Evolutionary conservation across 2,113 vertebrate genomes (phyloP).

Genomic region (Cyanocitta stelleri): DNA sequence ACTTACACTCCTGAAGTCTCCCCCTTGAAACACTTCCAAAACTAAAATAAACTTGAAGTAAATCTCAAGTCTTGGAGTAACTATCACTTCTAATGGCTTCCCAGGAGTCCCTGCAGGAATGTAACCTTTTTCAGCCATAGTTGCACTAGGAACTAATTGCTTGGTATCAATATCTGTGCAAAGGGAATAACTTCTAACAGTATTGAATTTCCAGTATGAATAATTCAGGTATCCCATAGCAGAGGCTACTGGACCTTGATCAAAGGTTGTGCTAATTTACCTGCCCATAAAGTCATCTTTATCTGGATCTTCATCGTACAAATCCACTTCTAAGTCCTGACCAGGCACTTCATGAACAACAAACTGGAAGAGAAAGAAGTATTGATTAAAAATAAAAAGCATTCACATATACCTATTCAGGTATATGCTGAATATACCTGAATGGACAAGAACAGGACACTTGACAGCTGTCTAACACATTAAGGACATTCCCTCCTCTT

Average conservation of each 20-base stretch:
- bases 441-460: neutral
- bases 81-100: neutral
- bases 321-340: conserved; percentile 90
- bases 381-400: neutral
- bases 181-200: neutral
- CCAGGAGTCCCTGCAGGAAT: neutral
- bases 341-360: conserved; percentile 92
- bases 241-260: neutral
- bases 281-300: conserved; percentile 93
- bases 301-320: conserved; percentile 91
- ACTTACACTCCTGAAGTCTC: neutral
- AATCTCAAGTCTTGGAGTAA: neutral
- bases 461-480: neutral
- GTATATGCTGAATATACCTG: too few relatives aligned
- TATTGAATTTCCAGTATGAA: neutral
- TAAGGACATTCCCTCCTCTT: neutral
- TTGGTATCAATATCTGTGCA: neutral
- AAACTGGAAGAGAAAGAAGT: conserved; percentile 73
- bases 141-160: neutral
- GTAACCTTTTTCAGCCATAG: neutral
- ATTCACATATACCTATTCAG: neutral
- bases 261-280: conserved; percentile 62
- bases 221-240: neutral
- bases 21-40: neutral
- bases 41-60: neutral